phyloP scores from a whole-genome alignment of 2,113 vertebrate species.

The Pachyramphus minor region DNA sequence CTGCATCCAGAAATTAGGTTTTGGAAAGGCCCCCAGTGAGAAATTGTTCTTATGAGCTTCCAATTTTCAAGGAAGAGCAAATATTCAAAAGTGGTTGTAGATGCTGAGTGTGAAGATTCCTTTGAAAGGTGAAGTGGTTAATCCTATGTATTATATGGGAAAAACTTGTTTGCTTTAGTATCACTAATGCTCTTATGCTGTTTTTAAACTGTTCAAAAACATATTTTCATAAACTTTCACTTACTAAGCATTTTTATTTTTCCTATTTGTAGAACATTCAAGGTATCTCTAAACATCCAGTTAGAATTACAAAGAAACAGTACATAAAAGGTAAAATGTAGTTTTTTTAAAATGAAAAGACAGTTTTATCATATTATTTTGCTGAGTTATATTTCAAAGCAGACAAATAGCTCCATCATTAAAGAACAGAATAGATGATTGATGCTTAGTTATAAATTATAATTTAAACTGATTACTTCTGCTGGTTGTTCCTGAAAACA shows the following conservation, averaged over 20 bases:
- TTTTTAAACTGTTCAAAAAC: background rate
- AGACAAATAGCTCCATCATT: background rate
- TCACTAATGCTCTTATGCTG: background rate
- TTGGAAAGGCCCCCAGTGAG: background rate
- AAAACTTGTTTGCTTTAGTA: background rate
- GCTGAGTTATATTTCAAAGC: background rate
- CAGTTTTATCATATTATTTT: background rate
- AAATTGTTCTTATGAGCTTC: background rate
- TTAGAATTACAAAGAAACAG: conserved; percentile 65
- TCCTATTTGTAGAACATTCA: conserved; percentile 76
- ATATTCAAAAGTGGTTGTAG: background rate
- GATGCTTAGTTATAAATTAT: background rate
- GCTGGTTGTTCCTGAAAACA: background rate
- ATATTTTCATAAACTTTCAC: background rate
- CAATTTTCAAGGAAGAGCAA: background rate
- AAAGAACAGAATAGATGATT: background rate
- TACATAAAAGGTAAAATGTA: conserved; percentile 67
- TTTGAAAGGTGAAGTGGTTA: background rate
- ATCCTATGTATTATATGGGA: background rate
- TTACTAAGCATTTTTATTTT: background rate
- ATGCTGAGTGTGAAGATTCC: background rate
- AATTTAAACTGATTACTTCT: background rate
- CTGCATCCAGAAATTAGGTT: background rate
- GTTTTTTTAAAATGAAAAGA: background rate
- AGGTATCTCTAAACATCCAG: conserved; percentile 76